These are phyloP conservation scores for Drosophila sp. DNA, from an alignment of 1,140 invertebrate species.

Conservation along the genomic window DNA sequence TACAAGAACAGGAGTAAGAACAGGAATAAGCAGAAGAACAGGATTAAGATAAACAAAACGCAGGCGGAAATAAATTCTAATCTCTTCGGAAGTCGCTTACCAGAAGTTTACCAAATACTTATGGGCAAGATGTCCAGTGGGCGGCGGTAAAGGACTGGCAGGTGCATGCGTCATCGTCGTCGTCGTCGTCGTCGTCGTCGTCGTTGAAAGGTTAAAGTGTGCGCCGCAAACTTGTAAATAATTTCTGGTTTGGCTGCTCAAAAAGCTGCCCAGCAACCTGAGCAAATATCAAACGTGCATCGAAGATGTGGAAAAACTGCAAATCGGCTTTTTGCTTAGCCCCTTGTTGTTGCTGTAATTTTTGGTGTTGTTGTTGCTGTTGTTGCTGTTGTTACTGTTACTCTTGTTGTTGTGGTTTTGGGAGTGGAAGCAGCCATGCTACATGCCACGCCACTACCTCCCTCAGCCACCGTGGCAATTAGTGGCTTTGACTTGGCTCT, in stretches of 20 bases:
- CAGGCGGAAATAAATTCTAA: conserved; percentile 51
- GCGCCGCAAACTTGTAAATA: conserved; percentile 71
- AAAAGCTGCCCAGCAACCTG: conserved; percentile 76
- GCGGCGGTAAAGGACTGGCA: conserved; percentile 29
- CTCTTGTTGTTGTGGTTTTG: conserved; percentile 21
- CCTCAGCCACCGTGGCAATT: conserved; percentile 53
- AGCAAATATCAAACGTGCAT: conserved; percentile 77
- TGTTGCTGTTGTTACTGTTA: neutral
- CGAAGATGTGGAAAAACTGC: conserved; percentile 61
- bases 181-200: too few relatives aligned
- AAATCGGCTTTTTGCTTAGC: conserved; percentile 27
- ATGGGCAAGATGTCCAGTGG: neutral
- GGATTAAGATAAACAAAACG: conserved; percentile 30
- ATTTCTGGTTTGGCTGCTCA: conserved; percentile 69
- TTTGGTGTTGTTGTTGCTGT: too few relatives aligned
- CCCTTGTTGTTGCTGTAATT: too few relatives aligned
- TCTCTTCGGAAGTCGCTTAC: conserved; percentile 36
- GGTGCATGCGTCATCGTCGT: conserved; percentile 77
- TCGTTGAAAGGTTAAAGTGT: conserved; percentile 71
- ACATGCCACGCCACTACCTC: conserved; percentile 33
- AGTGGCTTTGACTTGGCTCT: conserved; percentile 64
- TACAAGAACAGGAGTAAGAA: neutral
- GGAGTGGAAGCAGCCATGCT: conserved; percentile 39
- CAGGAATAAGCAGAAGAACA: neutral
- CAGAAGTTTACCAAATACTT: conserved; percentile 16